phyloP scores from a whole-genome alignment of 2,797 vertebrate genomes.

The Petrocephalus sullivani region DNA sequence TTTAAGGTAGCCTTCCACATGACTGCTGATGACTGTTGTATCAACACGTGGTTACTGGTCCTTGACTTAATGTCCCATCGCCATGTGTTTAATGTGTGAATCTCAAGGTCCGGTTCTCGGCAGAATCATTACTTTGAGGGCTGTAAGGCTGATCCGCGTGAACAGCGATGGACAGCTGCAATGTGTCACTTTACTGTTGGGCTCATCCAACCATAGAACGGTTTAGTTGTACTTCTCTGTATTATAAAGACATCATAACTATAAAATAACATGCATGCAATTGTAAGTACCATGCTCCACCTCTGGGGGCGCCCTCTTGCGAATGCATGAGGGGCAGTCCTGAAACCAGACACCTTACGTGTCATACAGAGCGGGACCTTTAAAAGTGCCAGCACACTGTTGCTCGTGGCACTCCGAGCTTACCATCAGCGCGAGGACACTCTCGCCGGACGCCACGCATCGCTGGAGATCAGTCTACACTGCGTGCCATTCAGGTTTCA shows the following conservation, averaged over 20 bases:
- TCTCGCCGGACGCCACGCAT: too few relatives aligned
- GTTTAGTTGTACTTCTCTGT: background rate
- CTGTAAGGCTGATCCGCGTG: background rate
- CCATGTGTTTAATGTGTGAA: background rate
- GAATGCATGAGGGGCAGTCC: too few relatives aligned
- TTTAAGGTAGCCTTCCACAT: background rate
- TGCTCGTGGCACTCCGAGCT: too few relatives aligned
- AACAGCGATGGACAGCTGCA: background rate
- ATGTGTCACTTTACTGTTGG: background rate
- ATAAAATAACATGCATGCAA: background rate
- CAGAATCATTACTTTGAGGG: background rate
- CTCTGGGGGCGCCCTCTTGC: too few relatives aligned
- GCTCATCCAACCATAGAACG: background rate
- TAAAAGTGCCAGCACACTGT: too few relatives aligned
- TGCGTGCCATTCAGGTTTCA: too few relatives aligned
- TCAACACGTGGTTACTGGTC: background rate
- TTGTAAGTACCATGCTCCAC: background rate
- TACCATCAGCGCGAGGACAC: too few relatives aligned
- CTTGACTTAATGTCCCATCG: background rate
- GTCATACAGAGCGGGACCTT: too few relatives aligned
- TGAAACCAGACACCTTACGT: too few relatives aligned
- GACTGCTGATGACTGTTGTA: background rate
- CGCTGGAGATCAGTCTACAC: too few relatives aligned
- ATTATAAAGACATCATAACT: background rate
- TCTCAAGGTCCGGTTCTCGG: background rate